Base-by-base conservation (phyloP, 23 tunicate genomes). In the Styela clava region DNA sequence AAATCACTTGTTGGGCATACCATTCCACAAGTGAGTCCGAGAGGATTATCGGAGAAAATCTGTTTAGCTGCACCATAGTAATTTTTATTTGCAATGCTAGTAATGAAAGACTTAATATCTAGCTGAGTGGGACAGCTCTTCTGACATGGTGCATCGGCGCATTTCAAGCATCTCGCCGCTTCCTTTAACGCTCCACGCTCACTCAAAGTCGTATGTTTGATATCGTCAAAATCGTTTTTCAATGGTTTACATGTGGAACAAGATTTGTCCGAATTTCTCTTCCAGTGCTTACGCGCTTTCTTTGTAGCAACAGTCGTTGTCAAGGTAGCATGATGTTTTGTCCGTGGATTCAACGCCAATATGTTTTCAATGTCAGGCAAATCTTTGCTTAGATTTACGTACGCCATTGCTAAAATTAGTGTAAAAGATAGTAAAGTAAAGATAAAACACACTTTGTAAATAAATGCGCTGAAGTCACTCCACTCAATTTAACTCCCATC, bases 121-220 rank as follows among this genome's bases (percentile, higher is more conserved):
- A 96, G 83, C 32, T 93, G 96, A 32, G 99, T 96, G 2, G 99
- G 99, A 73, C 99, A 96, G 62, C 97, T 91, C 61, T 96, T 96
- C 36, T 96, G 99, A 52, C 99, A 96, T 2, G 99, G 99, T 0
- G 99, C 99, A 82, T 96, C 99, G 12, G 97, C 99, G 74, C 99
- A 96, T 84, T 96, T 96, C 52, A 96, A 74, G 71, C 99, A 96
- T 62, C 99, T 84, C 28, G 90, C 85, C 24, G 99, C 97, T 87
- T 96, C 99, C n/a, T 85, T 76, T 24, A 96, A 64, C 2, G 99
- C 99, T 24, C 97, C 99, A 19, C 97, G 81, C 72, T 96, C 99
- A 69, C 97, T 91, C 62, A 96, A 69, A 2, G 99, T 96, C 2
- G 99, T 96, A 74, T 96, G 99, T 72, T 96, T 96, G 74, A 96